phyloP scores from a whole-genome alignment of 2,888 invertebrate species.

The Muscina levida region DNA sequence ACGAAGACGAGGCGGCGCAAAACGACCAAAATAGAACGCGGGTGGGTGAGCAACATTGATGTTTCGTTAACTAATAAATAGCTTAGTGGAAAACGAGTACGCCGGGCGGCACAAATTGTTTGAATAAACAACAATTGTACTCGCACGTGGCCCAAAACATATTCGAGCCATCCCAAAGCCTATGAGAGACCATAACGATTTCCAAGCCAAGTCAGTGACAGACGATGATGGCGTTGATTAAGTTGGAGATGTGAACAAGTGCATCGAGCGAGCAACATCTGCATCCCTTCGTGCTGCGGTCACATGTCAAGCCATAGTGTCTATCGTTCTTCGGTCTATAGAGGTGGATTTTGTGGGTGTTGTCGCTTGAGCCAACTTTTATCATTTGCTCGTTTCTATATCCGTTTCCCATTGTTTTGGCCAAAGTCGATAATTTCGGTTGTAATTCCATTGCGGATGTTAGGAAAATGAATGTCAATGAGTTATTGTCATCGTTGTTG shows the following conservation, averaged over 20 bases:
- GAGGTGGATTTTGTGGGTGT: conserved; percentile 60
- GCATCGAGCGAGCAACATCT: conserved; percentile 54
- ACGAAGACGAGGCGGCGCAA: conserved; percentile 33
- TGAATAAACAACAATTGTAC: conserved; percentile 78
- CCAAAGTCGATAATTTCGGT: conserved; percentile 52
- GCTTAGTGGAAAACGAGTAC: conserved; percentile 54
- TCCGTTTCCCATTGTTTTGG: conserved; percentile 32
- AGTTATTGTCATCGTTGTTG: conserved; percentile 39
- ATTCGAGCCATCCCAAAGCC: conserved; percentile 40
- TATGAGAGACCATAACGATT: conserved; percentile 68
- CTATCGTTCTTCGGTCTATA: conserved; percentile 16
- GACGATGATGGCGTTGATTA: conserved; percentile 19
- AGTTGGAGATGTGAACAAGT: conserved; percentile 59
- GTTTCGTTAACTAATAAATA: conserved; percentile 70
- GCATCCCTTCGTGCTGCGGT: conserved; percentile 48
- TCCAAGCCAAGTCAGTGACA: not conserved
- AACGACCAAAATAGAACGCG: not conserved
- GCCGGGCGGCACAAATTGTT: conserved; percentile 75
- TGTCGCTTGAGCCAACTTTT: conserved; percentile 54
- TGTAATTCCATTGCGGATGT: conserved; percentile 57
- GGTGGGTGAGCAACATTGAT: conserved; percentile 51
- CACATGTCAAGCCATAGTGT: conserved; percentile 50
- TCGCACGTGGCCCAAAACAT: conserved; percentile 73
- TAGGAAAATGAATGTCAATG: conserved; percentile 61
- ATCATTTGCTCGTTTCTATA: conserved; percentile 34